A percentile compares a stretch with the other conserved stretches of the same genome.
These are phyloP conservation scores for Nephrotoma appendiculata DNA, from an alignment of 2,888 invertebrate genomes.

Conservation along the genomic window DNA sequence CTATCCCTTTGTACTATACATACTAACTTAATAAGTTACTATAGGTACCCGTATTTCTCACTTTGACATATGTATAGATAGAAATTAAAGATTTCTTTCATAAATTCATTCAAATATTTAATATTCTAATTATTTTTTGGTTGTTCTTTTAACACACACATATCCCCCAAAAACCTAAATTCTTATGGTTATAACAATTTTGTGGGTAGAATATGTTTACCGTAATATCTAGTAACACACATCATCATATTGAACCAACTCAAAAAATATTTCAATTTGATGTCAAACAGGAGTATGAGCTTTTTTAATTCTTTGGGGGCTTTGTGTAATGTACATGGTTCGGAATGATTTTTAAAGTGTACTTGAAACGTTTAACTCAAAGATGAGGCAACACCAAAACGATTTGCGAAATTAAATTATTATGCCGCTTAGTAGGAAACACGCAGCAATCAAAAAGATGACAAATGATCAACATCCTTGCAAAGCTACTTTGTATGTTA, in stretches of 20 bases:
- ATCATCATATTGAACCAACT: background rate
- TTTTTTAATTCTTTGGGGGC: background rate
- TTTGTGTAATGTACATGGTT: background rate
- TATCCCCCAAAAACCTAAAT: background rate
- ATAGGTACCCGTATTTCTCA: background rate
- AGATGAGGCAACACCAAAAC: background rate
- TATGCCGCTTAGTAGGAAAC: no score
- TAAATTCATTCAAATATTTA: background rate
- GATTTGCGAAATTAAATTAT: background rate
- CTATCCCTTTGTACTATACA: no score
- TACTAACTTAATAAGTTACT: no score
- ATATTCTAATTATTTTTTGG: background rate
- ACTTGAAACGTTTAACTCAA: background rate
- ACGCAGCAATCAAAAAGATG: no score
- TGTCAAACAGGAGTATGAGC: background rate
- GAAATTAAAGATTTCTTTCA: background rate
- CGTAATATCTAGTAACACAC: background rate
- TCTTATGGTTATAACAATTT: background rate
- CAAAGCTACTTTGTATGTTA: background rate
- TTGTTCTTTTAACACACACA: background rate
- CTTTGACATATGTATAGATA: no score
- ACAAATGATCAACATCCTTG: no score
- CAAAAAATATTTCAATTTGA: background rate
- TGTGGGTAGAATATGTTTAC: background rate
- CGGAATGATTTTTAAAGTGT: no score